These are phyloP conservation scores for Cyanoderma ruficeps DNA, from an alignment of 2,113 vertebrate species.

Conservation along the genomic window DNA sequence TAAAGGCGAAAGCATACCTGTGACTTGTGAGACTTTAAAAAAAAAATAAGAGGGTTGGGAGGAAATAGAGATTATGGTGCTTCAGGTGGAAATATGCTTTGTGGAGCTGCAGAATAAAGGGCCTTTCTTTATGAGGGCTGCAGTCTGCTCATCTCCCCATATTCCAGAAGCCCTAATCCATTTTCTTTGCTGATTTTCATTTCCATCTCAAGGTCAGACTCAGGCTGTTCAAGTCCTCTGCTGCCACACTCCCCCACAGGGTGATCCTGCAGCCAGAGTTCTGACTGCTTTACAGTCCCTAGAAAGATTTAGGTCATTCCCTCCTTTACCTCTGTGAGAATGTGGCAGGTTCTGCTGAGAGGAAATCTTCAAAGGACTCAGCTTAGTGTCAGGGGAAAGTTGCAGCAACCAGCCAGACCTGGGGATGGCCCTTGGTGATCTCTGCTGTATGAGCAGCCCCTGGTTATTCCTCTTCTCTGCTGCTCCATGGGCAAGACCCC, in stretches of 20 bases:
- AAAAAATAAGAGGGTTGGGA: not conserved
- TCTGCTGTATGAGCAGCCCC: rapidly evolving
- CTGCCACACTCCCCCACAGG: not conserved
- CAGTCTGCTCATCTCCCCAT: not conserved
- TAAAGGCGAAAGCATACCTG: not conserved
- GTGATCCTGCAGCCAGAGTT: not conserved
- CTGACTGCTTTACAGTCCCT: not conserved
- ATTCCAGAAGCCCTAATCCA: not conserved
- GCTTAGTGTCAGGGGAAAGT: not conserved
- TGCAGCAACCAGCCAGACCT: not conserved
- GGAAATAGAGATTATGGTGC: not conserved
- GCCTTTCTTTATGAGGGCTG: not conserved
- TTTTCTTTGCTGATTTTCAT: not conserved
- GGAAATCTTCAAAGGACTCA: constrained; percentile 15
- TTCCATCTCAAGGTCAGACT: not conserved
- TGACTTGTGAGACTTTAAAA: not conserved
- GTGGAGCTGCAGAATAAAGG: not conserved
- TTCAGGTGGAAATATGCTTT: not conserved
- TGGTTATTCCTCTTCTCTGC: not conserved
- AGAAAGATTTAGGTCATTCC: not conserved
- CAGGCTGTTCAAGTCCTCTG: not conserved
- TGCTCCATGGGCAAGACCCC: not conserved
- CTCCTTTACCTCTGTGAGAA: not conserved
- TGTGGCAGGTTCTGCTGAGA: not conserved
- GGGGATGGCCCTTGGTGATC: not conserved